Base-by-base conservation (phyloP, 1,140 invertebrate species). In the Anastatus disparis region DNA sequence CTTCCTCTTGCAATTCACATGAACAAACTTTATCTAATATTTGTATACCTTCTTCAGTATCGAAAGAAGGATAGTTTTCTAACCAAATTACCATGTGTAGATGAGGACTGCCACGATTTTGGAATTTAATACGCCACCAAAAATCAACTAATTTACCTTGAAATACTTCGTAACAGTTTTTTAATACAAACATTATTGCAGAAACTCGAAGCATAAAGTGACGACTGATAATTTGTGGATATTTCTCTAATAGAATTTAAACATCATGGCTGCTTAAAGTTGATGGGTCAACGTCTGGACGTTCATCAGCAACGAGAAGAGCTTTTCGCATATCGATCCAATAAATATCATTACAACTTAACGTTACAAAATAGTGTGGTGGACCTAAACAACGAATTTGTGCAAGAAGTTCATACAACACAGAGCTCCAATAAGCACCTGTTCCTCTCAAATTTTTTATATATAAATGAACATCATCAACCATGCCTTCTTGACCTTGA, bases 141-240 rank as follows among this genome's bases (percentile, higher is more conserved):
- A n/a, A n/a, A n/a, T n/a, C n/a, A n/a, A n/a, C n/a, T n/a, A n/a
- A n/a, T n/a, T n/a, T n/a, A n/a, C n/a, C n/a, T n/a, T n/a, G n/a
- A n/a, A n/a, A n/a, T n/a, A n/a, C n/a, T n/a, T n/a, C n/a, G n/a
- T n/a, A n/a, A n/a, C n/a, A n/a, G n/a, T n/a, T n/a, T n/a, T n/a
- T n/a, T n/a, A n/a, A n/a, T n/a, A n/a, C n/a, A n/a, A n/a, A n/a
- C n/a, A n/a, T n/a, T n/a, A n/a, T n/a, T n/a, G n/a, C n/a, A n/a
- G n/a, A 78, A 3, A 83, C 75, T 71, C 81, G 63, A 26, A 80
- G 35, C 75, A 79, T 81, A 64, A 84, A 83, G 53, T 82, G 81
- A 70, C 79, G 71, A 67, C 74, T 78, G 52, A 83, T 52, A 74
- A 79, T 67, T 0, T 80, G 77, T 46, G 79, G 80, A 61, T 79